phyloP scores from a whole-genome alignment of 2,797 vertebrate species.

The Sparus aurata region DNA sequence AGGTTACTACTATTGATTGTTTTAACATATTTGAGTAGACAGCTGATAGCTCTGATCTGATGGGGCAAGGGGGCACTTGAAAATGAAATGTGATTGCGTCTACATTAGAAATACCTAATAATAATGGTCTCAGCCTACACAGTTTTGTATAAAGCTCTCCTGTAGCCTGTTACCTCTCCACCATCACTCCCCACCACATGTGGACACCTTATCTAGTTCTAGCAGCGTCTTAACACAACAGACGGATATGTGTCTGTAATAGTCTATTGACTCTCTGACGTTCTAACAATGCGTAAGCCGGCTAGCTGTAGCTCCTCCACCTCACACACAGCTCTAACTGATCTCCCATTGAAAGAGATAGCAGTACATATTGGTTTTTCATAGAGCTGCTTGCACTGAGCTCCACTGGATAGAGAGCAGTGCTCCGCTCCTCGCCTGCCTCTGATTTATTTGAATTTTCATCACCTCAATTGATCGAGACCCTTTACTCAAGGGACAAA shows the following conservation, averaged over 20 bases:
- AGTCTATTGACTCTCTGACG: slow-evolving; percentile 53
- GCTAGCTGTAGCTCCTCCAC: slow-evolving; percentile 35
- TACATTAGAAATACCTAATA: too few relatives aligned
- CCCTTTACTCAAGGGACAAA: slow-evolving; percentile 81
- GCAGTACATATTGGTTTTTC: slow-evolving; percentile 70
- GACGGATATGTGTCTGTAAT: slow-evolving; percentile 41
- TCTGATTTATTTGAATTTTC: slow-evolving; percentile 83
- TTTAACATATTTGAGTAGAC: too few relatives aligned
- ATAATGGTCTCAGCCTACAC: too few relatives aligned
- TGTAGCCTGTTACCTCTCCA: slow-evolving; percentile 26
- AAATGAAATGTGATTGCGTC: too few relatives aligned
- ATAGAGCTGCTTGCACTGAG: slow-evolving; percentile 53
- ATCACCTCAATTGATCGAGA: slow-evolving; percentile 81
- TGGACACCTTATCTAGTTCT: slow-evolving; percentile 39
- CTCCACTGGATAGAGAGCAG: slow-evolving; percentile 58
- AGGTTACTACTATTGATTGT: too few relatives aligned
- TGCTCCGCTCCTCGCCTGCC: slow-evolving; percentile 52
- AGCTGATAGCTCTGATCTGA: too few relatives aligned
- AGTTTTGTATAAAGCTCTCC: slow-evolving; percentile 1
- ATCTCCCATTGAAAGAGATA: slow-evolving; percentile 64
- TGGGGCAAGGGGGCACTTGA: too few relatives aligned
- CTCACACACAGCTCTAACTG: slow-evolving; percentile 54
- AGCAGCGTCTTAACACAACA: slow-evolving; percentile 47
- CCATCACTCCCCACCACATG: slow-evolving; percentile 27
- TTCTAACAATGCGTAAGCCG: slow-evolving; percentile 38